These are phyloP conservation scores for Tychaedon coryphoeus DNA, from an alignment of 2,113 vertebrate genomes.

Conservation along the genomic window DNA sequence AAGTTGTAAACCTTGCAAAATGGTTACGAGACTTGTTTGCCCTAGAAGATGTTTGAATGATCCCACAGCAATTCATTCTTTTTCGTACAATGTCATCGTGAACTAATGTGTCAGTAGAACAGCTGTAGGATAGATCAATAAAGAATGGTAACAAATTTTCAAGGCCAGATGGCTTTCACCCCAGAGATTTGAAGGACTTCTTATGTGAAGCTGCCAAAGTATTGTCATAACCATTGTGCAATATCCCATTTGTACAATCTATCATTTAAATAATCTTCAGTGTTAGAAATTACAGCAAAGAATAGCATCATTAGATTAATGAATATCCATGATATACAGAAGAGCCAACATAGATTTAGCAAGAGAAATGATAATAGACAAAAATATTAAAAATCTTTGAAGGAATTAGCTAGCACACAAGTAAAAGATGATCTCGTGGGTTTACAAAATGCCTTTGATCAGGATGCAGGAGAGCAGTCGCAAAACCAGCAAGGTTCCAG, in stretches of 20 bases:
- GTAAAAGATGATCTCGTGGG: background rate
- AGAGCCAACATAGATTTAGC: background rate
- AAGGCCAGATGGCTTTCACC: constrained; percentile 2
- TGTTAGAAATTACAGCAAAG: background rate
- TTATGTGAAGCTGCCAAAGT: background rate
- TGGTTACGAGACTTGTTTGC: background rate
- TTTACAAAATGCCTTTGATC: background rate
- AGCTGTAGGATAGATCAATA: background rate
- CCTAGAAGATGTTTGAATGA: background rate
- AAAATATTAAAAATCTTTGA: background rate
- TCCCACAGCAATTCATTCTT: background rate
- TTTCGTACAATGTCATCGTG: background rate
- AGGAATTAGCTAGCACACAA: background rate
- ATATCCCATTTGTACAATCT: background rate
- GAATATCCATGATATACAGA: background rate
- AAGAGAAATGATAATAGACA: background rate
- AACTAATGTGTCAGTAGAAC: background rate
- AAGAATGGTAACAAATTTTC: background rate
- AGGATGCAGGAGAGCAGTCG: background rate
- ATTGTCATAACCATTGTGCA: background rate
- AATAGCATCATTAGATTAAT: background rate
- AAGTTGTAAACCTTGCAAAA: background rate
- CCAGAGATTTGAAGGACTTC: background rate
- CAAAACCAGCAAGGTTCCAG: background rate
- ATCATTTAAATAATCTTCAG: background rate